Conservation (phyloP, 2,888 invertebrate genomes). For the Lasioglossum malachurum region DNA sequence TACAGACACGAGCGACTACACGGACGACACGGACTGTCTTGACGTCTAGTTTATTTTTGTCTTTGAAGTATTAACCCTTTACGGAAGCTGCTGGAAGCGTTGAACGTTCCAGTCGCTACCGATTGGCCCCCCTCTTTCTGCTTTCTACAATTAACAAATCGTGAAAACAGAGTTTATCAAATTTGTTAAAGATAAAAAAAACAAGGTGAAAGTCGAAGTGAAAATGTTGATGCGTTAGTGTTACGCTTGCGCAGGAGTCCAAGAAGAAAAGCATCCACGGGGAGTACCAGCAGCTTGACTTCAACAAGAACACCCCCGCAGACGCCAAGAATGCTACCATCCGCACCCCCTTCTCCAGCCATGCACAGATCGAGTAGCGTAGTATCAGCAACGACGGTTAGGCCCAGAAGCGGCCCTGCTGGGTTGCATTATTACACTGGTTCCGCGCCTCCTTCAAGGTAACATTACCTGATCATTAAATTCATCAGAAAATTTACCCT, state of each 20-base stretch:
- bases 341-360: constrained; percentile 83
- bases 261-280: constrained; percentile 82
- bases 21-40: not conserved
- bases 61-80: not conserved
- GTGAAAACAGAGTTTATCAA: not conserved
- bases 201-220: not conserved
- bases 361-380: constrained; percentile 85
- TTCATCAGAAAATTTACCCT: not conserved
- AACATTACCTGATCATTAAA: not conserved
- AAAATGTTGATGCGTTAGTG: constrained; percentile 5
- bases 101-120: not conserved
- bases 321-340: constrained; percentile 83
- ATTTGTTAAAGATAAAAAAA: not conserved
- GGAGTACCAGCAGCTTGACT: constrained; percentile 83
- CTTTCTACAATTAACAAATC: not conserved
- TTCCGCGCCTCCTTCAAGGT: constrained; percentile 91
- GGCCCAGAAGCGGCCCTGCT: constrained; percentile 92
- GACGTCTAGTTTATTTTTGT: constrained; percentile 3
- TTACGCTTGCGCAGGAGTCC: constrained; percentile 73
- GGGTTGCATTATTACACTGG: constrained; percentile 92
- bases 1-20: not conserved
- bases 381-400: constrained; percentile 80
- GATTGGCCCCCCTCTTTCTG: not conserved
- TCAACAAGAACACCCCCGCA: constrained; percentile 84
- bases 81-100: not conserved